A percentile compares a stretch with the other conserved stretches of the same genome.
Conservation (phyloP, 2,797 vertebrate genomes). For the Sebastes steindachneri region DNA sequence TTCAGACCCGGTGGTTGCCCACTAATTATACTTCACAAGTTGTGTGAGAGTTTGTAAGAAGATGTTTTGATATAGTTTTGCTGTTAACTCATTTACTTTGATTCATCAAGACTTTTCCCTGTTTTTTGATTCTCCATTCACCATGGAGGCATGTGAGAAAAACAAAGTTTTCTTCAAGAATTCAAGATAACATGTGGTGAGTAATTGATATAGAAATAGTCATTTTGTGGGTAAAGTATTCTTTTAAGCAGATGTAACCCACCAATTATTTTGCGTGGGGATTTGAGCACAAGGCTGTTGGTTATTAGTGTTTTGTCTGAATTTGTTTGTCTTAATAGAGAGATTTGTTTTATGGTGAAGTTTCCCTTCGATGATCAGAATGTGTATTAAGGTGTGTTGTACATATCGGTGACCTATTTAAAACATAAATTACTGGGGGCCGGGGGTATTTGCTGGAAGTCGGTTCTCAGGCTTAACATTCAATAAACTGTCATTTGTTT, state of each 20-base stretch:
- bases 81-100: too few relatives aligned
- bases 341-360: conserved; percentile 8
- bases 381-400: conserved; percentile 35
- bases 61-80: too few relatives aligned
- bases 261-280: neutral
- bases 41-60: too few relatives aligned
- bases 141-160: too few relatives aligned
- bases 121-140: too few relatives aligned
- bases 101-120: too few relatives aligned
- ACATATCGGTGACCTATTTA: conserved; percentile 54
- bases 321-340: conserved; percentile 1
- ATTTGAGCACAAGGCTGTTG: conserved; percentile 17
- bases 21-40: too few relatives aligned
- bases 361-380: conserved; percentile 10
- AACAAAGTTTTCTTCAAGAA: too few relatives aligned
- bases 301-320: neutral
- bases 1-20: too few relatives aligned
- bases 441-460: conserved; percentile 28
- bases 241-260: neutral
- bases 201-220: too few relatives aligned
- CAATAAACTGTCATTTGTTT: conserved; percentile 43
- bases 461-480: conserved; percentile 22
- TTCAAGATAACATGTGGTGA: too few relatives aligned
- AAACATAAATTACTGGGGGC: conserved; percentile 25
- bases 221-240: too few relatives aligned